phyloP scores from a whole-genome alignment of 2,113 vertebrate species.

The Platycercus adscitus region DNA sequence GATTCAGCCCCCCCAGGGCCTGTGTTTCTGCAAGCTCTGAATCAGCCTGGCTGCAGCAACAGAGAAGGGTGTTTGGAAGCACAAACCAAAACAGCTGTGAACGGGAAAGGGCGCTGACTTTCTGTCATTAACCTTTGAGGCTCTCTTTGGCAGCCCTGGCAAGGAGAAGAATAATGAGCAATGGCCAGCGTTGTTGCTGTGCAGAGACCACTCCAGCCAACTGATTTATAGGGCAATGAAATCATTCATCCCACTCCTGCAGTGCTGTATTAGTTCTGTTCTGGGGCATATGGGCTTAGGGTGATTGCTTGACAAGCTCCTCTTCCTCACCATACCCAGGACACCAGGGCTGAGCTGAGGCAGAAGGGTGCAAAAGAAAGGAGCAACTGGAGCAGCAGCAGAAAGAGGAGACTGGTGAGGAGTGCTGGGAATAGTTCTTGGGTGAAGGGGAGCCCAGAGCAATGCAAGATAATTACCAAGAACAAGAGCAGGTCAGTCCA shows the following conservation, averaged over 20 bases:
- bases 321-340: not conserved
- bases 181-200: not conserved
- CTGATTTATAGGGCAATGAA: not conserved
- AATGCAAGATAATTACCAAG: not conserved
- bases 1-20: not conserved
- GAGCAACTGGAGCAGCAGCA: not conserved
- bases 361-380: not conserved
- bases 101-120: not conserved
- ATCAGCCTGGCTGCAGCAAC: not conserved
- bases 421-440: not conserved
- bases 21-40: not conserved
- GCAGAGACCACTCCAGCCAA: not conserved
- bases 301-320: not conserved
- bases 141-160: not conserved
- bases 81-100: not conserved
- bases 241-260: not conserved
- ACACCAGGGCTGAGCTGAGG: not conserved
- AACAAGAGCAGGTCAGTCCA: not conserved
- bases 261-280: not conserved
- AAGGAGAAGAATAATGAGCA: not conserved
- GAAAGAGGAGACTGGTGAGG: not conserved
- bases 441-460: not conserved
- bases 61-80: not conserved
- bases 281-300: not conserved
- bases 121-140: not conserved